These are phyloP conservation scores for rat (Rattus norvegicus) DNA, from an alignment of 2,113 vertebrate species.

Conservation along the genomic window GRCr8 NC_086032.1:73369001-73369500, in stretches of 20 bases:
- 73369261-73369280: background rate
- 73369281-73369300: background rate
- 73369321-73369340: rapidly evolving
- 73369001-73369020: background rate
- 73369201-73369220: rapidly evolving
- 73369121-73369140: background rate
- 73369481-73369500: rapidly evolving
- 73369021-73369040: background rate
- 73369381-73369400: background rate
- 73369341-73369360: background rate
- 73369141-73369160: background rate
- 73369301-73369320: background rate
- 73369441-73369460: background rate
- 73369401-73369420: background rate
- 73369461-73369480: background rate
- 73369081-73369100: background rate
- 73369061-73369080: background rate
- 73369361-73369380: background rate
- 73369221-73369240: rapidly evolving
- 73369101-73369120: background rate
- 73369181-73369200: background rate
- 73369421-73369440: background rate
- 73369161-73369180: rapidly evolving
- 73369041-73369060: background rate
- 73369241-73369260: background rate